phyloP scores from a whole-genome alignment of 2,113 vertebrate genomes.

The Crocuta crocuta region DNA sequence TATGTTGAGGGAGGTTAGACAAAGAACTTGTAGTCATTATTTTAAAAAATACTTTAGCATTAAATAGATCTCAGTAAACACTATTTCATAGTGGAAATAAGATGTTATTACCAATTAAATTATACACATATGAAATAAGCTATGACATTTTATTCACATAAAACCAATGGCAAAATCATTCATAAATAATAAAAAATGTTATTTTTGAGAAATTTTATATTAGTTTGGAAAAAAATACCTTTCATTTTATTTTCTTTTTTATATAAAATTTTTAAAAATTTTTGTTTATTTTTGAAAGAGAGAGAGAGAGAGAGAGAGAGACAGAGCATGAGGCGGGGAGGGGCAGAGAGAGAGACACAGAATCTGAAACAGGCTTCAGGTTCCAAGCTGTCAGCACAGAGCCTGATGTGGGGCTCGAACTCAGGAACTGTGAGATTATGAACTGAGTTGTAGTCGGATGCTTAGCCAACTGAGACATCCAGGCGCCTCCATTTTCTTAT shows the following conservation, averaged over 20 bases:
- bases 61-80: slow-evolving; percentile 6
- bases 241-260: not conserved
- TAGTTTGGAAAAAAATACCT: not conserved
- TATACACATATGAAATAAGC: not conserved
- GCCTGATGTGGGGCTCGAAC: too few relatives aligned
- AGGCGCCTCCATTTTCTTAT: not conserved
- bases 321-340: too few relatives aligned
- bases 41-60: slow-evolving; percentile 21
- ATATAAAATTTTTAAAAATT: too few relatives aligned
- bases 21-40: not conserved
- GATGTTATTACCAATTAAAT: slow-evolving; percentile 40
- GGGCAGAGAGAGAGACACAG: too few relatives aligned
- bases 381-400: too few relatives aligned
- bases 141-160: not conserved
- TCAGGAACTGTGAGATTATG: too few relatives aligned
- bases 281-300: too few relatives aligned
- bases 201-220: not conserved
- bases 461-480: too few relatives aligned
- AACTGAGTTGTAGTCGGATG: too few relatives aligned
- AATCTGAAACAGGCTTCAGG: too few relatives aligned
- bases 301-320: too few relatives aligned
- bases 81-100: not conserved
- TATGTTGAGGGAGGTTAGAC: not conserved
- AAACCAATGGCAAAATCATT: slow-evolving; percentile 33
- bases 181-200: not conserved